These are phyloP conservation scores for Otocyon megalotis DNA, from an alignment of 2,113 vertebrate species.

Conservation along the genomic window DNA sequence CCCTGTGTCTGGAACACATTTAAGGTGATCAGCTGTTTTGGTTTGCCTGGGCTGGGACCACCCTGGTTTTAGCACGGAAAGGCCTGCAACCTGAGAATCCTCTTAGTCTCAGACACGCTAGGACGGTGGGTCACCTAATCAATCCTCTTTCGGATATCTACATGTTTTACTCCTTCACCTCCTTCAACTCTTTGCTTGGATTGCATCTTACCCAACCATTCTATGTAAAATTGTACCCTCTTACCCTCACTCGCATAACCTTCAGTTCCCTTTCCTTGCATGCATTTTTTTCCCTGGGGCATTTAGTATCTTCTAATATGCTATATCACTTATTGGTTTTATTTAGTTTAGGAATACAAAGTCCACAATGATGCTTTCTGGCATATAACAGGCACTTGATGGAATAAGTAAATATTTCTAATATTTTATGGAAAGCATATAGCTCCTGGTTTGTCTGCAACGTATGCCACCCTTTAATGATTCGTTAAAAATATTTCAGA, in stretches of 20 bases:
- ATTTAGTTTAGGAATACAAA: conserved; percentile 29
- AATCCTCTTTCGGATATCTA: neutral
- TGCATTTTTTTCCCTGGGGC: neutral
- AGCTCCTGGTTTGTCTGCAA: conserved; percentile 75
- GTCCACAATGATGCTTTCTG: neutral
- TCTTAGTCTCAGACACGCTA: neutral
- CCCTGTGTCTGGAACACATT: neutral
- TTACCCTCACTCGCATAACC: neutral
- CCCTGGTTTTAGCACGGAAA: neutral
- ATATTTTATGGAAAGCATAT: conserved; percentile 63
- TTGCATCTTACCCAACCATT: neutral
- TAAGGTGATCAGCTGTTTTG: neutral
- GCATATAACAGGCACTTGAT: conserved; percentile 44
- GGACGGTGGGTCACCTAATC: neutral
- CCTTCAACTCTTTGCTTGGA: neutral
- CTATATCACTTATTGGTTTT: neutral
- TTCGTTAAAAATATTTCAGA: conserved; percentile 82
- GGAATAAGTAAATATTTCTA: conserved; percentile 22
- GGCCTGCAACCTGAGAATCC: neutral
- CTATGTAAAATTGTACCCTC: neutral
- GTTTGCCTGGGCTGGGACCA: neutral
- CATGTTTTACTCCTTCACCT: neutral
- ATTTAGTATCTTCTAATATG: conserved; percentile 50
- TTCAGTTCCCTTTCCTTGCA: neutral
- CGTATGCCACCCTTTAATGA: conserved; percentile 68